phyloP scores from a whole-genome alignment of 1,140 invertebrate genomes.

The Drosophila kurseongensis region DNA sequence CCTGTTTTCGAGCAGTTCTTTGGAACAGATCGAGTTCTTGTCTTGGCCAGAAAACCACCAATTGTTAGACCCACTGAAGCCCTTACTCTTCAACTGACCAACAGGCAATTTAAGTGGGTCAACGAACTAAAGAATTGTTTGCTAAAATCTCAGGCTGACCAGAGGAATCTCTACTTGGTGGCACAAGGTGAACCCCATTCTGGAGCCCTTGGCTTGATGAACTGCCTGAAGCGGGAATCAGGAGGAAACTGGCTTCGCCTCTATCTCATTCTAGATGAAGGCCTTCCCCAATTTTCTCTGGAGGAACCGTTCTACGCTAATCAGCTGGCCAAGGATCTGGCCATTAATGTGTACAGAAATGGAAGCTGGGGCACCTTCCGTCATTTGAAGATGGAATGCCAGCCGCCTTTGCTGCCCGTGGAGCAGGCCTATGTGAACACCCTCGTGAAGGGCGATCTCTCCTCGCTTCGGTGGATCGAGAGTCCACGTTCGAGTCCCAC shows the following conservation, averaged over 20 bases:
- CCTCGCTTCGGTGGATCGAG: slow-evolving; percentile 97
- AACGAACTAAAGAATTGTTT: slow-evolving; percentile 90
- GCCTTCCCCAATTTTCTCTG: slow-evolving; percentile 86
- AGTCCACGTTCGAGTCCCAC: slow-evolving; percentile 86
- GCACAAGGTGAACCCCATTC: slow-evolving; percentile 88
- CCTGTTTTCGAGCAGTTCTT: slow-evolving; percentile 85
- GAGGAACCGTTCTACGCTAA: slow-evolving; percentile 86
- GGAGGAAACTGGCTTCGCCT: slow-evolving; percentile 89
- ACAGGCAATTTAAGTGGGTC: slow-evolving; percentile 92
- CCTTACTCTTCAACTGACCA: slow-evolving; percentile 85
- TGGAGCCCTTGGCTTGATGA: slow-evolving; percentile 94
- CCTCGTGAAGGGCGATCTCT: slow-evolving; percentile 93
- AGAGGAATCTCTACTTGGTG: slow-evolving; percentile 89
- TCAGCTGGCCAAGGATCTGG: slow-evolving; percentile 91
- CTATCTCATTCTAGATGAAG: slow-evolving; percentile 88
- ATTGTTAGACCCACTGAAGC: slow-evolving; percentile 50
- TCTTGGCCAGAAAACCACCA: slow-evolving; percentile 86
- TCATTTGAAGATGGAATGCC: slow-evolving; percentile 89
- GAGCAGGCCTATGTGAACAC: slow-evolving; percentile 97
- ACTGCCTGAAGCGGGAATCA: slow-evolving; percentile 93
- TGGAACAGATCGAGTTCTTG: slow-evolving; percentile 86
- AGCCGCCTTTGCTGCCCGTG: slow-evolving; percentile 88
- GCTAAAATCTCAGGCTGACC: slow-evolving; percentile 85
- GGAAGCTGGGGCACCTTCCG: slow-evolving; percentile 94
- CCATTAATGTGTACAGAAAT: slow-evolving; percentile 91